Percentiles rank a stretch among this genome's conserved stretches.
phyloP scores from a whole-genome alignment of 2,113 vertebrate species.

The Corydoras maculifer region DNA sequence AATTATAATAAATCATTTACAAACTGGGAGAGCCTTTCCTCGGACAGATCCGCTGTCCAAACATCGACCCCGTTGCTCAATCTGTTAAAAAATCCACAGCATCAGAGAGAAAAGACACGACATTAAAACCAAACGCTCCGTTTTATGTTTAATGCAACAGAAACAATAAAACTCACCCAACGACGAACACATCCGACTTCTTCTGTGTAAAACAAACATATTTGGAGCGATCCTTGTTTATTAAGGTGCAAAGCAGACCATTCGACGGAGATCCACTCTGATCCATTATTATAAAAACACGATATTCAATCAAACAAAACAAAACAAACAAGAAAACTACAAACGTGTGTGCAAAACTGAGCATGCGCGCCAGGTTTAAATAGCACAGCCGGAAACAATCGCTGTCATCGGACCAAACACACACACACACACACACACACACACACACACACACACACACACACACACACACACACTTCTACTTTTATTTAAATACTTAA shows the following conservation, averaged over 20 bases:
- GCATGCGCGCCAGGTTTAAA: neutral
- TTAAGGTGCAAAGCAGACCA: constrained; percentile 43
- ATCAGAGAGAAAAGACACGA: neutral
- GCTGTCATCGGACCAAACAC: neutral
- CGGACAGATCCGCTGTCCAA: constrained; percentile 44
- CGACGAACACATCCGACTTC: constrained; percentile 26
- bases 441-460: too few relatives aligned
- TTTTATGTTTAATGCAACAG: neutral
- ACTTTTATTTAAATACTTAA: too few relatives aligned
- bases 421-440: too few relatives aligned
- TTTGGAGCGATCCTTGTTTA: constrained; percentile 39
- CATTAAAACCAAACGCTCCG: neutral
- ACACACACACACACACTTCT: too few relatives aligned
- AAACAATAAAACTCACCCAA: constrained; percentile 51
- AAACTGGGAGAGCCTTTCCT: constrained; percentile 45
- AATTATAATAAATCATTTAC: constrained; percentile 39
- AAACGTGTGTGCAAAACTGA: neutral
- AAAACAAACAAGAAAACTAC: neutral
- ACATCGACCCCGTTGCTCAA: constrained; percentile 53
- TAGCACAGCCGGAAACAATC: neutral
- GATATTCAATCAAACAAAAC: neutral
- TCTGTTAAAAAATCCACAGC: constrained; percentile 36
- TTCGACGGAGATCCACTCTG: neutral
- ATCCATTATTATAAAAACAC: constrained; percentile 16
- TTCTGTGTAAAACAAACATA: constrained; percentile 51